These are phyloP conservation scores for Imbricaverruca yamaguchii DNA, from an alignment of 2,888 invertebrate genomes.

Conservation along the genomic window DNA sequence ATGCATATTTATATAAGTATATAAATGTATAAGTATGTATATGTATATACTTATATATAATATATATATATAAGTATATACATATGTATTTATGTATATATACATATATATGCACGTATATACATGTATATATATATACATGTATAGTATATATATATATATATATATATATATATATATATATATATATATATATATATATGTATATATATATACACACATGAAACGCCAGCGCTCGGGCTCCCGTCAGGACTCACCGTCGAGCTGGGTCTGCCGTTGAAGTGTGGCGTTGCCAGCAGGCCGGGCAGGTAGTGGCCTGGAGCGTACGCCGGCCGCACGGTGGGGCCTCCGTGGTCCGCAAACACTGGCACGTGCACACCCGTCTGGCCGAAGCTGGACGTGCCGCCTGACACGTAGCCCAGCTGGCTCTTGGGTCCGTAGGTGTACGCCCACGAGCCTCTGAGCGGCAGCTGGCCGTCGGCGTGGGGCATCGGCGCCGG, in stretches of 20 bases:
- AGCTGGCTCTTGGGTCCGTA: not conserved
- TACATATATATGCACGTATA: no score
- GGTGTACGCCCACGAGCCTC: not conserved
- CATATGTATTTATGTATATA: no score
- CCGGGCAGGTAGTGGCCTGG: constrained; percentile 11
- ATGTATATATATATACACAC: no score
- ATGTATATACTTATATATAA: no score
- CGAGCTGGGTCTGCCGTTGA: not conserved
- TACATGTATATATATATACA: no score
- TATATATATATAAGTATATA: no score
- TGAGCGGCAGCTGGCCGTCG: not conserved
- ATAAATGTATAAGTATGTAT: no score
- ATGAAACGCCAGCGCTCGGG: no score
- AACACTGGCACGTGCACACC: not conserved
- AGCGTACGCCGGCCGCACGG: constrained; percentile 10
- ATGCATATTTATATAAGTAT: no score
- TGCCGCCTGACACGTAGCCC: not conserved
- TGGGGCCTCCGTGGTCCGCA: not conserved
- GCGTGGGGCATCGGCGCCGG: not conserved
- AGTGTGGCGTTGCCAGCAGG: constrained; percentile 18
- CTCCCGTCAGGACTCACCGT: not conserved
- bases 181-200: no score
- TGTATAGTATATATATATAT: no score
- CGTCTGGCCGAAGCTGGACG: not conserved
- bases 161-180: no score